Percentiles rank a stretch among this genome's conserved stretches.
Conservation (phyloP, 2,113 vertebrate genomes). For the Chlamydotis undulata region DNA sequence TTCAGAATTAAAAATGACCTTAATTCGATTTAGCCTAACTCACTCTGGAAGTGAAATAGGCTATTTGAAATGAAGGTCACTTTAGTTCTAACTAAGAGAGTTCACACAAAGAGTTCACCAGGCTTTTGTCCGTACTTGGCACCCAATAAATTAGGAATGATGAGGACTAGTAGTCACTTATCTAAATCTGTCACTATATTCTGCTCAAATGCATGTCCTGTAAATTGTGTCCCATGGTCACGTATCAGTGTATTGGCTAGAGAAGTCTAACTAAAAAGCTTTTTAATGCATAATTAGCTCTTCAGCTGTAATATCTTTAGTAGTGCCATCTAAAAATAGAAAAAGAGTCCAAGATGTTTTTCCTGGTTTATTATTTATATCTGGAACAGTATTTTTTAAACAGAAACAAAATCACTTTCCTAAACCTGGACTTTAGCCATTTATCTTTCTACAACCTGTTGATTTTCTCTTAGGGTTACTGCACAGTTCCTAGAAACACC, state of each 20-base stretch:
- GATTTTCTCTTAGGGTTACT: not conserved
- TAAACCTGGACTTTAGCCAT: not conserved
- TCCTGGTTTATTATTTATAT: not conserved
- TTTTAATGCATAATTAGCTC: not conserved
- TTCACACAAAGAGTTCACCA: not conserved
- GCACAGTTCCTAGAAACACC: not conserved
- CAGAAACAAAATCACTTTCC: not conserved
- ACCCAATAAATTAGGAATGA: not conserved
- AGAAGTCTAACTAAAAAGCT: not conserved
- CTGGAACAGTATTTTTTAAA: not conserved
- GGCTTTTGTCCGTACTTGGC: not conserved
- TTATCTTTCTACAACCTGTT: not conserved
- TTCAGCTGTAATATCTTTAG: not conserved
- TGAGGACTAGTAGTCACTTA: not conserved
- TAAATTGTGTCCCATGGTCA: not conserved
- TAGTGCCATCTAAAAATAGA: not conserved
- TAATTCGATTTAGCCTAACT: slow-evolving; percentile 5
- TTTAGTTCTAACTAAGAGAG: not conserved
- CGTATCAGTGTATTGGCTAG: not conserved
- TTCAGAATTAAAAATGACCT: slow-evolving; percentile 49
- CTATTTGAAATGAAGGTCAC: not conserved
- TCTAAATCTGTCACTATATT: not conserved
- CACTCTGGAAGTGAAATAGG: not conserved
- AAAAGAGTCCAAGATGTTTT: not conserved
- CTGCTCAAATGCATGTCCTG: not conserved